Conservation (phyloP, 2,888 invertebrate species). For the Caenorhabditis wallacei region DNA sequence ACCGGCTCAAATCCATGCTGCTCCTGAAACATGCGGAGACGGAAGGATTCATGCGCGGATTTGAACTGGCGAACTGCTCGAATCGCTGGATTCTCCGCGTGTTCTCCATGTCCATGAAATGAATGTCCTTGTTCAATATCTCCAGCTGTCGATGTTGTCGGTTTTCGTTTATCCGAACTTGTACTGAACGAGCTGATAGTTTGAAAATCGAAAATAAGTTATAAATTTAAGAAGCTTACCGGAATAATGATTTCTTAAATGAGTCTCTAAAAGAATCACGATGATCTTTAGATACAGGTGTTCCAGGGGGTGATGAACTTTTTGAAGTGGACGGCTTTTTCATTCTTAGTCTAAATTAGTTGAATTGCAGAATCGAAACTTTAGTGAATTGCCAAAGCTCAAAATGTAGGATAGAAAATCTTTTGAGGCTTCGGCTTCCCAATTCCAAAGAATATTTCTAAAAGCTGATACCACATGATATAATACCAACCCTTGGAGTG, state of each 20-base stretch:
- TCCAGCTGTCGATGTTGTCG: constrained; percentile 37
- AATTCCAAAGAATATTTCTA: constrained; percentile 34
- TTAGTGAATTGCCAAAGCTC: not conserved
- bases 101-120: constrained; percentile 32
- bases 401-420: constrained; percentile 1
- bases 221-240: constrained; percentile 33
- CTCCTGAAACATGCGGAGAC: constrained; percentile 80
- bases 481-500: constrained; percentile 58
- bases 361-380: constrained; percentile 5
- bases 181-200: constrained; percentile 62
- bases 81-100: constrained; percentile 53
- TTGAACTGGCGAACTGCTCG: constrained; percentile 71
- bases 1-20: constrained; percentile 77
- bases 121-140: constrained; percentile 56
- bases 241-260: constrained; percentile 50
- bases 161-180: constrained; percentile 61
- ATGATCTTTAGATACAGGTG: constrained; percentile 68
- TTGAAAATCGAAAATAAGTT: constrained; percentile 11
- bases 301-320: constrained; percentile 70
- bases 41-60: constrained; percentile 80
- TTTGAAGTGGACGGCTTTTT: constrained; percentile 60
- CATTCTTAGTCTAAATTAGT: constrained; percentile 53
- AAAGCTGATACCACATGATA: constrained; percentile 38
- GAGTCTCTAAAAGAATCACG: constrained; percentile 70
- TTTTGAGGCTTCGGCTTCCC: constrained; percentile 50